phyloP scores from a whole-genome alignment of 2,113 vertebrate species.

The Tauraco erythrolophus region DNA sequence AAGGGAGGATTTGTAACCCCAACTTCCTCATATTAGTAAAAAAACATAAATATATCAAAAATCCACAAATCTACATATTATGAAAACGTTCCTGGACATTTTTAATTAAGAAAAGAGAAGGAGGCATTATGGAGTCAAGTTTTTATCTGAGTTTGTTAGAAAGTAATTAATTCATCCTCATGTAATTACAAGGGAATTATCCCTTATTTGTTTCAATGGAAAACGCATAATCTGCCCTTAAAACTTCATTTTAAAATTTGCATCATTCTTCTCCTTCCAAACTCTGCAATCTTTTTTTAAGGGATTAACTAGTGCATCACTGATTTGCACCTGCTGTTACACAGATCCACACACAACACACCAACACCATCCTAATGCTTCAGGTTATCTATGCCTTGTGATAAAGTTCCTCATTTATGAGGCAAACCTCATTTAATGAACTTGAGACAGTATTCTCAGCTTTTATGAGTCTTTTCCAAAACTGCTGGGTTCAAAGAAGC shows the following conservation, averaged over 20 bases:
- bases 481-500: not conserved
- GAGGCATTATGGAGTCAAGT: not conserved
- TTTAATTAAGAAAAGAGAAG: constrained; percentile 32
- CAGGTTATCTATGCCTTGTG: not conserved
- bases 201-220: constrained; percentile 14
- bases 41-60: not conserved
- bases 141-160: constrained; percentile 50
- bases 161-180: constrained; percentile 54
- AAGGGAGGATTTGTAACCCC: not conserved
- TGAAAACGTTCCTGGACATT: not conserved
- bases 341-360: not conserved
- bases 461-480: not conserved
- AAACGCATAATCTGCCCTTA: constrained; percentile 20
- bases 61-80: not conserved
- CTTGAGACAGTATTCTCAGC: not conserved
- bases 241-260: constrained; percentile 9
- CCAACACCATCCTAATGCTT: not conserved
- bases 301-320: not conserved
- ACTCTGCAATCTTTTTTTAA: not conserved
- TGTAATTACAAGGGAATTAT: constrained; percentile 51
- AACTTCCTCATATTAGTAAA: not conserved
- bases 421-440: not conserved
- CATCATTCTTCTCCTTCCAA: not conserved
- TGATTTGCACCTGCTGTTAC: not conserved
- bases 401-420: not conserved